Percentiles rank a stretch among this genome's conserved stretches.
phyloP scores from a whole-genome alignment of 2,113 vertebrate genomes.

The Meleagris gallopavo region DNA sequence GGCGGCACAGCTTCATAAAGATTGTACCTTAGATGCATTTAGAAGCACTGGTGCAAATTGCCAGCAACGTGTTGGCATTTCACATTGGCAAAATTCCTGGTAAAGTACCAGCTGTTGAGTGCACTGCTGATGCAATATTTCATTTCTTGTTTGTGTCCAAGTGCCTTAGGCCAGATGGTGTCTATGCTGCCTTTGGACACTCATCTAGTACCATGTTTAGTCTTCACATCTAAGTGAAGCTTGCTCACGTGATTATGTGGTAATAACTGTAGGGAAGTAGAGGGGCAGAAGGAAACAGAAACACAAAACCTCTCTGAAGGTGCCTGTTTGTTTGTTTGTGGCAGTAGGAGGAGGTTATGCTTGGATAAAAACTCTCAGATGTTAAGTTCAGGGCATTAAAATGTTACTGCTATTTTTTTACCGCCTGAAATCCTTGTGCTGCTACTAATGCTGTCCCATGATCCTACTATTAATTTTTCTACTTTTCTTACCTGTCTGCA shows the following conservation, averaged over 20 bases:
- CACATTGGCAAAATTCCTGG: neutral
- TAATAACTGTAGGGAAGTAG: neutral
- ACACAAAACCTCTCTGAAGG: neutral
- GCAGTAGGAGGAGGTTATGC: neutral
- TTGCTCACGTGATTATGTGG: neutral
- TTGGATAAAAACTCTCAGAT: neutral
- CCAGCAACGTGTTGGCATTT: fast-evolving
- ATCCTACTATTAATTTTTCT: neutral
- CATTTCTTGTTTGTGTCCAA: neutral
- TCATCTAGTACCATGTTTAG: neutral
- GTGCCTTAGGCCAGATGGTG: neutral
- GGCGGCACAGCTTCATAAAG: neutral
- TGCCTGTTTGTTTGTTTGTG: neutral
- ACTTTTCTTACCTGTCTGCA: neutral
- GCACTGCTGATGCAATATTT: neutral
- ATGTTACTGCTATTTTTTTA: neutral
- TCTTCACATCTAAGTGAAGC: neutral
- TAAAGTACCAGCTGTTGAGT: neutral
- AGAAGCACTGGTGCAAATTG: neutral
- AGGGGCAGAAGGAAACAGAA: neutral
- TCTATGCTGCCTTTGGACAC: neutral
- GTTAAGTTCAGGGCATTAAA: neutral
- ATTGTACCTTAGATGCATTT: neutral
- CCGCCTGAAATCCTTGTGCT: neutral
- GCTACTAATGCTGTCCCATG: neutral